Base-by-base conservation (phyloP, 2,888 invertebrate species). In the Deilephila elpenor region DNA sequence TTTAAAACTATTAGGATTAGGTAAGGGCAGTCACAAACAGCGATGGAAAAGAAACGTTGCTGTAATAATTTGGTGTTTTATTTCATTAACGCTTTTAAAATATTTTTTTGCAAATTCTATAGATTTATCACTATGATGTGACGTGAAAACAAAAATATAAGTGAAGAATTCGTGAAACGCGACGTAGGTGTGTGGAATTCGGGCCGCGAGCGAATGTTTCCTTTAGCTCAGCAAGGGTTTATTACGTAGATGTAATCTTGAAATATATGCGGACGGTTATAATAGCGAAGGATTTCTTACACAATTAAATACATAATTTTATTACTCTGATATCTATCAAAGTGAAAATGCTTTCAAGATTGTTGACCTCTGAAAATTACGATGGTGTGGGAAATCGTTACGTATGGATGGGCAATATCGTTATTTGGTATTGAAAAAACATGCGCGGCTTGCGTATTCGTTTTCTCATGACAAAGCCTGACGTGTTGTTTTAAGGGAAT, bases 131-230 rank as follows among this genome's bases (percentile, higher is more conserved):
- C 14, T 60, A 17, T 11, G 60, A 60, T 19, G 29, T 60, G 60
- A 29, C 8, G 17, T 17, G 37, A 67, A 51, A 64, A 20, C 25
- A 51, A 60, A 25, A 29, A 8, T 56, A 56, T 25, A 67, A 51
- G 14, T 25, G 44, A 44, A 44, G 67, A 51, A 67, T 67, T 67
- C 44, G 67, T 67, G 17, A 44, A 51, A 67, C 67, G 20, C 67
- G 25, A 67, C 67, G 51, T 67, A 67, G 67, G 67, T 67, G 67
- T 67, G 25, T 67, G 67, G 67, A 67, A 67, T 67, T 67, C 51
- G 67, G 67, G 6, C 51, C 51, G 67, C 67, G 67, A 51, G 67
- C 67, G 51, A 25, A 67, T 67, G 25, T 67, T 67, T 67, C 44
- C 67, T 67, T 64, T 67, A 29, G 67, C 67, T 25, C 67, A 67